These are phyloP conservation scores for Apodemia mormo DNA, from an alignment of 2,888 invertebrate genomes.

Conservation along the genomic window DNA sequence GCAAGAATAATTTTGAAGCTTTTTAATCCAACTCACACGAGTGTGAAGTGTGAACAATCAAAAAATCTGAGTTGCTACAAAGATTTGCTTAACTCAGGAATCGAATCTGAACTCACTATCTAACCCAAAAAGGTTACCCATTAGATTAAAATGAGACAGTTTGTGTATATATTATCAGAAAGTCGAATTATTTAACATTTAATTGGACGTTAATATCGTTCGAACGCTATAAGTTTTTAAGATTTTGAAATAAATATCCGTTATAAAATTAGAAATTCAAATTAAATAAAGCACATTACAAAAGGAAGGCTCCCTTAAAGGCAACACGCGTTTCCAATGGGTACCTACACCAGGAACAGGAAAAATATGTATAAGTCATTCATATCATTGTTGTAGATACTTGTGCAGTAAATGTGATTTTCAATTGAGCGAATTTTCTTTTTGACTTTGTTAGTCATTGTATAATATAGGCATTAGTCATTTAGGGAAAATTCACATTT, in stretches of 20 bases:
- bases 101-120: too few species aligned
- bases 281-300: constrained; percentile 55
- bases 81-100: too few species aligned
- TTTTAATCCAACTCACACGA: too few species aligned
- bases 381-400: background rate
- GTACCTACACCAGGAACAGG: background rate
- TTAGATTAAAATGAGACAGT: too few species aligned
- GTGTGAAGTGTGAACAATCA: too few species aligned
- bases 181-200: background rate
- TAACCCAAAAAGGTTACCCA: too few species aligned
- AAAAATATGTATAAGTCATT: constrained; percentile 15
- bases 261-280: constrained; percentile 58
- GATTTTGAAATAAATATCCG: constrained; percentile 42
- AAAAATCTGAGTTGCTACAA: too few species aligned
- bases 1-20: too few species aligned
- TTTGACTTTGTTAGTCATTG: too few species aligned
- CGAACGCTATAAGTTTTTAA: background rate
- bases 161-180: too few species aligned
- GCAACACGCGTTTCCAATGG: background rate
- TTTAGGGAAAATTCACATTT: too few species aligned
- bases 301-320: constrained; percentile 54
- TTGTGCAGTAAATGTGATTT: background rate
- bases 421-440: background rate
- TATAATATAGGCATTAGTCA: too few species aligned
- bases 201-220: background rate